Evolutionary conservation across 2,113 vertebrate species (phyloP).

Genomic region (Periophthalmodon schlosseri): DNA sequence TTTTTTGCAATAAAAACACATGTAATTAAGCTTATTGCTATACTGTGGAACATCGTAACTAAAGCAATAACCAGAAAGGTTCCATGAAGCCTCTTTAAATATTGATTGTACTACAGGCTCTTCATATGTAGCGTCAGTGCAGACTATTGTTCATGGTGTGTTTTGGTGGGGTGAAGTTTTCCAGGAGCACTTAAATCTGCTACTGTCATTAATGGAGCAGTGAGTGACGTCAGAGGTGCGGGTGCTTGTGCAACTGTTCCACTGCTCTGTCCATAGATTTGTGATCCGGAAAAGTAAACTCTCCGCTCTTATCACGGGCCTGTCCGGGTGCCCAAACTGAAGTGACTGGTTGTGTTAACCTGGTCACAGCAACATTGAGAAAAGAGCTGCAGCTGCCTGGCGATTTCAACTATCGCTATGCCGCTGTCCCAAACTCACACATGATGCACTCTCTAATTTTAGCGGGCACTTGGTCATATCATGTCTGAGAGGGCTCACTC

Average conservation of each 20-base stretch:
- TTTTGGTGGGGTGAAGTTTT: slow-evolving; percentile 40
- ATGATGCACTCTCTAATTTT: slow-evolving; percentile 42
- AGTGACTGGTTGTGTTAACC: slow-evolving; percentile 45
- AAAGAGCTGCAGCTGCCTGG: slow-evolving; percentile 36
- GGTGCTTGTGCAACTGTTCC: slow-evolving; percentile 63
- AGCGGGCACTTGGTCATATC: slow-evolving; percentile 38
- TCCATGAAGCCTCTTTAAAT: background rate
- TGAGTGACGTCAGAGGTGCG: slow-evolving; percentile 53
- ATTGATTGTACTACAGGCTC: background rate
- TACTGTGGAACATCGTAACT: too few relatives aligned
- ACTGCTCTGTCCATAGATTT: slow-evolving; percentile 3
- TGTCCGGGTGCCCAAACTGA: slow-evolving; percentile 5
- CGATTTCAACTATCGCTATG: slow-evolving; percentile 27
- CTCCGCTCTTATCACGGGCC: slow-evolving; percentile 21
- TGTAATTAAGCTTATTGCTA: too few relatives aligned
- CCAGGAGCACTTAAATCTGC: slow-evolving; percentile 30
- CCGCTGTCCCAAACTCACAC: slow-evolving; percentile 27
- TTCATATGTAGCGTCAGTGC: background rate
- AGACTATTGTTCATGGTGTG: slow-evolving; percentile 8
- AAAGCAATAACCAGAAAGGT: background rate
- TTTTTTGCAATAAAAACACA: too few relatives aligned
- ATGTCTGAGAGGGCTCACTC: slow-evolving; percentile 18
- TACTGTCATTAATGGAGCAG: slow-evolving; percentile 67
- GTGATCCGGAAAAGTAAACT: slow-evolving; percentile 52
- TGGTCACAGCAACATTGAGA: slow-evolving; percentile 9